Evolutionary conservation across 1,140 invertebrate genomes (phyloP).

Genomic region (Tyrophagus putrescentiae): DNA sequence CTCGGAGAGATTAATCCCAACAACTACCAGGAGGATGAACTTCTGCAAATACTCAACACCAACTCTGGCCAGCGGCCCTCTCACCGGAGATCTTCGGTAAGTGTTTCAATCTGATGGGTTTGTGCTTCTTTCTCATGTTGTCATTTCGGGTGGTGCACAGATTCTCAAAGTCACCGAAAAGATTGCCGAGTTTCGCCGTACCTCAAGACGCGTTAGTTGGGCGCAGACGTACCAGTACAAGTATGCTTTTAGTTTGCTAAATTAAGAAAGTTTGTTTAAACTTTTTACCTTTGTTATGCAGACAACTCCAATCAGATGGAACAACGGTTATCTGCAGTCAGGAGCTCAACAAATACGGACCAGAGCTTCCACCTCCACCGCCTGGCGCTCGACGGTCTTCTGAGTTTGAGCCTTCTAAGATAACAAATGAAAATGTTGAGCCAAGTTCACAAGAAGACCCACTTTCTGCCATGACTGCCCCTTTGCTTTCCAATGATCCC

Average conservation of each 20-base stretch:
- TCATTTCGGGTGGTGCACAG: too few relatives aligned
- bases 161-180: slow-evolving; percentile 3
- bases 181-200: neutral
- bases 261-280: neutral
- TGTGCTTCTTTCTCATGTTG: too few relatives aligned
- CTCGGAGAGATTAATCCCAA: too few relatives aligned
- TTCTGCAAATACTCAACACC: too few relatives aligned
- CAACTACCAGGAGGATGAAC: too few relatives aligned
- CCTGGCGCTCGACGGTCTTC: neutral
- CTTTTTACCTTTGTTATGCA: neutral
- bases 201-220: slow-evolving; percentile 1
- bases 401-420: neutral
- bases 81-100: too few relatives aligned
- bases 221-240: slow-evolving; percentile 6
- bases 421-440: neutral
- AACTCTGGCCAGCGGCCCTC: too few relatives aligned
- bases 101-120: too few relatives aligned
- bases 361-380: neutral
- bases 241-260: neutral
- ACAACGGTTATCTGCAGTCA: neutral
- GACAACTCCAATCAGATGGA: slow-evolving; percentile 1
- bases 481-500: neutral
- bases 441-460: neutral
- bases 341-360: slow-evolving; percentile 12
- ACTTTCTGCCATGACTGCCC: neutral